Evolutionary conservation across 2,888 invertebrate species (phyloP).

Genomic region (Sphecodes monilicornis): DNA sequence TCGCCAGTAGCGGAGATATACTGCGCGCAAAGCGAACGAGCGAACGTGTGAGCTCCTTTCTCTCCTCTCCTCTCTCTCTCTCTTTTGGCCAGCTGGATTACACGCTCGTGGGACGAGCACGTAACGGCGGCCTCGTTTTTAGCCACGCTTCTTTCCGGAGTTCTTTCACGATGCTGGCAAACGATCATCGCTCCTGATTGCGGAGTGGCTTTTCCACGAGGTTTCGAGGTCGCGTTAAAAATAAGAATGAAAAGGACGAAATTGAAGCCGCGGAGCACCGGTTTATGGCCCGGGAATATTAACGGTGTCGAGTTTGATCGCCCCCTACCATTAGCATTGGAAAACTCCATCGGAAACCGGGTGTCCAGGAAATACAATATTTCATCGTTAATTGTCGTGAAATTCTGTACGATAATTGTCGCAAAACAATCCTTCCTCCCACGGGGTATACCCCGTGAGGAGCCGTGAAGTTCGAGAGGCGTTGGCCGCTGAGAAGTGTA

Average conservation of each 20-base stretch:
- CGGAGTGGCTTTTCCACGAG: constrained; percentile 10
- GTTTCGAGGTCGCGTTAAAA: constrained; percentile 25
- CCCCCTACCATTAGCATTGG: not conserved
- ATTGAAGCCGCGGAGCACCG: constrained; percentile 11
- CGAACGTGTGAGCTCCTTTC: not conserved
- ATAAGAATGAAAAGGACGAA: constrained; percentile 5
- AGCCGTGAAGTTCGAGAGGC: too few species aligned
- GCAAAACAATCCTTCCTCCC: too few species aligned
- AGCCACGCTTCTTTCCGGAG: constrained; percentile 29
- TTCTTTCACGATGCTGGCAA: constrained; percentile 33
- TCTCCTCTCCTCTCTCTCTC: not conserved
- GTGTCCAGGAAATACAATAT: not conserved
- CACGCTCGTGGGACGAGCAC: constrained; percentile 11
- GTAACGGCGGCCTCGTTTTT: constrained; percentile 26
- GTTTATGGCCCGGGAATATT: constrained; percentile 6
- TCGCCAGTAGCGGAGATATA: constrained; percentile 27
- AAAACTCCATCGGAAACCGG: not conserved
- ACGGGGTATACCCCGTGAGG: too few species aligned
- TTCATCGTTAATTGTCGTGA: too few species aligned
- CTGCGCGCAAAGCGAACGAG: constrained; percentile 36
- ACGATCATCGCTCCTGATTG: constrained; percentile 34
- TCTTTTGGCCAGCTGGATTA: constrained; percentile 24
- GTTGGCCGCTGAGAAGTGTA: too few species aligned
- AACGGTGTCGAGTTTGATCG: constrained; percentile 8
- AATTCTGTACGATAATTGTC: too few species aligned